Evolutionary conservation across 1,140 invertebrate genomes (phyloP).

Genomic region (Oppia nitens): DNA sequence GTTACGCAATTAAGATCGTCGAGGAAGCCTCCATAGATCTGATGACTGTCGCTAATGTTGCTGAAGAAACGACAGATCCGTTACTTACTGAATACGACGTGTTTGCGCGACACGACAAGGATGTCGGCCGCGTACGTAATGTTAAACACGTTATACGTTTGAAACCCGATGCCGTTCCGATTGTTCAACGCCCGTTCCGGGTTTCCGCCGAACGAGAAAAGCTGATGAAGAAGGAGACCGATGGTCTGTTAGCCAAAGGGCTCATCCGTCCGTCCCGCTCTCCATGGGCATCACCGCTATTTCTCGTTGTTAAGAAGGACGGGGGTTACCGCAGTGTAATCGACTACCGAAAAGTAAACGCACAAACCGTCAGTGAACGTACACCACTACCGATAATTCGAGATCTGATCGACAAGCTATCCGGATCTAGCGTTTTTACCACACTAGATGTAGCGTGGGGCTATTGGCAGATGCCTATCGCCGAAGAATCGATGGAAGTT

Average conservation of each 20-base stretch:
- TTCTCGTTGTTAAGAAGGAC: conserved; percentile 36
- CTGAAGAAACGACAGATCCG: too few relatives aligned
- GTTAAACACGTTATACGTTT: too few relatives aligned
- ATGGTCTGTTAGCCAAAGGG: conserved; percentile 21
- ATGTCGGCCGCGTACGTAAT: not conserved
- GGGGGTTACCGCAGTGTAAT: conserved; percentile 31
- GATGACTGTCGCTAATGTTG: too few relatives aligned
- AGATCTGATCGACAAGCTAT: conserved; percentile 26
- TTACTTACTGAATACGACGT: too few relatives aligned
- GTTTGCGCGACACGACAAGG: not conserved
- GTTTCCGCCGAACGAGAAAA: not conserved
- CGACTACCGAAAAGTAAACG: conserved; percentile 33
- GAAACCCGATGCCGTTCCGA: not conserved
- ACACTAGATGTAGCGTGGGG: conserved; percentile 32
- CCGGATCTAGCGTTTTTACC: conserved; percentile 27
- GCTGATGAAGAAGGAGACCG: not conserved
- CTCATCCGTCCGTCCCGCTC: conserved; percentile 33
- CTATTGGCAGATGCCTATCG: conserved; percentile 31
- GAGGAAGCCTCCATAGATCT: too few relatives aligned
- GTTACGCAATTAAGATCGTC: too few relatives aligned
- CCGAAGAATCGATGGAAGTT: conserved; percentile 24
- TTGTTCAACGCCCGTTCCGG: not conserved
- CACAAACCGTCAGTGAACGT: conserved; percentile 23
- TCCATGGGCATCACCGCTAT: conserved; percentile 32
- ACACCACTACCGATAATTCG: conserved; percentile 29